Evolutionary conservation across 92 coral and sea anemone species (phyloP).

Genomic region (Actinernus sp.): DNA sequence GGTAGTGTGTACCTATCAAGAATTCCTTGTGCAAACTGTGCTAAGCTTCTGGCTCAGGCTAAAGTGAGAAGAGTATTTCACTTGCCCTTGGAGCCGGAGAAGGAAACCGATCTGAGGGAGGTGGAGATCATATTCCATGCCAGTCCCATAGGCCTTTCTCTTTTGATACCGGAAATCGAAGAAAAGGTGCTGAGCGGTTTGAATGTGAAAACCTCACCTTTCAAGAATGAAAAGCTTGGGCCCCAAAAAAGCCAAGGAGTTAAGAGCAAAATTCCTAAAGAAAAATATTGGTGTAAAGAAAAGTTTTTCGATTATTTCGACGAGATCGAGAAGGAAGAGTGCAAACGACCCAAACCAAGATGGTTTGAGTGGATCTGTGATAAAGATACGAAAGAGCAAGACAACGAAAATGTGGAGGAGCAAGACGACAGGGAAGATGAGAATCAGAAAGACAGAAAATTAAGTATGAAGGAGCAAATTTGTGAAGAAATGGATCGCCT

Average conservation of each 20-base stretch:
- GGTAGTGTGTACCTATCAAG: constrained; percentile 44
- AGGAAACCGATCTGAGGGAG: constrained; percentile 4
- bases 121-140: constrained; percentile 34
- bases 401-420: background rate
- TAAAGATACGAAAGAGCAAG: background rate
- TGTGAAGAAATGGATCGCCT: background rate
- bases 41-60: constrained; percentile 28
- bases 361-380: too few species aligned
- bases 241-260: background rate
- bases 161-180: constrained; percentile 10
- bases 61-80: constrained; percentile 33
- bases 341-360: too few species aligned
- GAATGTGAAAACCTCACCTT: too few species aligned
- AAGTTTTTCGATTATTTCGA: constrained; percentile 1
- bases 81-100: constrained; percentile 53
- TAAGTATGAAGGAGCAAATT: too few species aligned
- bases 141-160: constrained; percentile 26
- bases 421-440: background rate
- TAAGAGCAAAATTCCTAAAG: background rate
- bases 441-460: too few species aligned
- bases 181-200: background rate
- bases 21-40: constrained; percentile 52
- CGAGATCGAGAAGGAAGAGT: too few species aligned
- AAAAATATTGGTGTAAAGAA: background rate
- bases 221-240: too few species aligned